phyloP scores from a whole-genome alignment of 2,888 invertebrate genomes.

The Sarcophaga variegata region DNA sequence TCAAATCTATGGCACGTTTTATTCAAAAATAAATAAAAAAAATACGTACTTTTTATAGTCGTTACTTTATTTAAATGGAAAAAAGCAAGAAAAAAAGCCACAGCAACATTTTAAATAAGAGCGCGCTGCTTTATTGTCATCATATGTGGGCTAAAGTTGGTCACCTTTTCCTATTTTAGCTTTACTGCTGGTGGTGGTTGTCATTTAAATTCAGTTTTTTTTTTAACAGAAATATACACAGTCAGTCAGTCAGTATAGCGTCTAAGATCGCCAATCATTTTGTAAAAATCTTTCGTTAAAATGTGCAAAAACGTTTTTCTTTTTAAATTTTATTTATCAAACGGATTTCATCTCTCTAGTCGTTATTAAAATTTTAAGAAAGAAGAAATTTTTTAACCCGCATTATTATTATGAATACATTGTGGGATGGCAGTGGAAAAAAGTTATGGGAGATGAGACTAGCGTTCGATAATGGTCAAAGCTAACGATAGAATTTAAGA shows the following conservation, averaged over 20 bases:
- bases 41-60: conserved; percentile 31
- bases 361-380: neutral
- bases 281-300: neutral
- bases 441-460: neutral
- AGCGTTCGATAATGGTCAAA: neutral
- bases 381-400: neutral
- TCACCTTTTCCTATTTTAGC: conserved; percentile 33
- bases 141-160: conserved; percentile 60
- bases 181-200: conserved; percentile 1
- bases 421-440: neutral
- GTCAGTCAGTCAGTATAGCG: neutral
- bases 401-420: neutral
- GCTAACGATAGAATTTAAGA: too few relatives aligned
- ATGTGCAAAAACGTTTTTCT: neutral
- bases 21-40: neutral
- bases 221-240: neutral
- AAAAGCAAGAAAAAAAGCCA: neutral
- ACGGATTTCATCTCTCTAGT: neutral
- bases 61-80: conserved; percentile 4
- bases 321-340: neutral
- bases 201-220: conserved; percentile 8
- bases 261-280: neutral
- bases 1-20: conserved; percentile 67
- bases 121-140: conserved; percentile 14
- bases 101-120: neutral